Evolutionary conservation across 2,113 vertebrate genomes (phyloP).

Genomic region (Megaceryle torquata): DNA sequence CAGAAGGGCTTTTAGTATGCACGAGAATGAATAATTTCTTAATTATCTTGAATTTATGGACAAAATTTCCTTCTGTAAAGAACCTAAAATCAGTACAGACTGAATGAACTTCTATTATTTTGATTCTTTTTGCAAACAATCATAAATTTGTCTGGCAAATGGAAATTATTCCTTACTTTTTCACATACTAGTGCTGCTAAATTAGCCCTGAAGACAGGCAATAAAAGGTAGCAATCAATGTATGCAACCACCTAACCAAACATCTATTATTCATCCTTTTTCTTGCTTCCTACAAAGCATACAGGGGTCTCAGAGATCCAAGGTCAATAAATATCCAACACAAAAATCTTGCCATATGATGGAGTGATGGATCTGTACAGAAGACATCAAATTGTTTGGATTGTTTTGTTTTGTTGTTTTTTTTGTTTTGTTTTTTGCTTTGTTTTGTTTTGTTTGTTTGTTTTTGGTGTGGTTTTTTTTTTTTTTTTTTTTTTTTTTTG

Average conservation of each 20-base stretch:
- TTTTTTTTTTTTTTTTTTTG: background rate
- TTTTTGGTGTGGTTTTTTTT: background rate
- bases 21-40: background rate
- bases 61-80: background rate
- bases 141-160: background rate
- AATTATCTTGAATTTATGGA: background rate
- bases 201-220: constrained; percentile 3
- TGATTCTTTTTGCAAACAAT: background rate
- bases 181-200: background rate
- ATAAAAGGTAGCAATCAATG: constrained; percentile 32
- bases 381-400: background rate
- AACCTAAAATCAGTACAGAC: background rate
- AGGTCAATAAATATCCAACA: constrained; percentile 34
- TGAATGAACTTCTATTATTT: background rate
- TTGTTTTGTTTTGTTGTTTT: background rate
- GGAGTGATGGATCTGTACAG: background rate
- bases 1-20: background rate
- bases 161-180: background rate
- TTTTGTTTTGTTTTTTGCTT: background rate
- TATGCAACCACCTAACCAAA: background rate
- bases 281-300: constrained; percentile 6
- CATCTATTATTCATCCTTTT: constrained; percentile 55
- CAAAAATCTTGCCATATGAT: background rate
- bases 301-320: background rate
- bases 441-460: background rate